Evolutionary conservation across 2,113 vertebrate species (phyloP).

Genomic region (Lepus europaeus): DNA sequence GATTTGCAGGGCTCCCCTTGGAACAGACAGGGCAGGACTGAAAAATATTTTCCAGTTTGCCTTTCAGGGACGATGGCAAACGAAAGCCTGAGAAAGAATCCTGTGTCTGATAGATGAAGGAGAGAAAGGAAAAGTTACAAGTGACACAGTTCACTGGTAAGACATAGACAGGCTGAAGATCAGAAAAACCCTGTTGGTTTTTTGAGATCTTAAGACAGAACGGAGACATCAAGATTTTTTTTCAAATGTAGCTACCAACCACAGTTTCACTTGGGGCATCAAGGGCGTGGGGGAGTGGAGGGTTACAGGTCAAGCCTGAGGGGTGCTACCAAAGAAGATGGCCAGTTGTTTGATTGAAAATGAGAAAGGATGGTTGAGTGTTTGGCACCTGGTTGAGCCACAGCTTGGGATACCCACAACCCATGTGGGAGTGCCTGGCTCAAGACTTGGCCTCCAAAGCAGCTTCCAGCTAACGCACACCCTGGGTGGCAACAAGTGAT

Average conservation of each 20-base stretch:
- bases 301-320: neutral
- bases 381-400: too few species aligned
- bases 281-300: rapidly evolving
- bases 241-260: neutral
- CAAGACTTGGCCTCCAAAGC: too few species aligned
- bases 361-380: neutral
- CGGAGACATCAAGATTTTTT: neutral
- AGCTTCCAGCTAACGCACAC: too few species aligned
- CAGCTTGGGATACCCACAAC: too few species aligned
- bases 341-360: neutral
- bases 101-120: neutral
- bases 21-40: neutral
- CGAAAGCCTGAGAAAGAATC: neutral
- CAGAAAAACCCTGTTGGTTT: conserved; percentile 32
- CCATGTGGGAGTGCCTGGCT: too few species aligned
- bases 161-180: neutral
- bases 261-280: neutral
- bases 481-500: too few species aligned
- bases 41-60: neutral
- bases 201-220: conserved; percentile 5
- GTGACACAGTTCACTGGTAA: neutral
- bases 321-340: neutral
- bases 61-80: conserved; percentile 33
- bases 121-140: neutral
- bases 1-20: neutral